A percentile compares a stretch with the other conserved stretches of the same genome.
phyloP scores from a whole-genome alignment of 2,113 vertebrate species.

The Podarcis cretensis region DNA sequence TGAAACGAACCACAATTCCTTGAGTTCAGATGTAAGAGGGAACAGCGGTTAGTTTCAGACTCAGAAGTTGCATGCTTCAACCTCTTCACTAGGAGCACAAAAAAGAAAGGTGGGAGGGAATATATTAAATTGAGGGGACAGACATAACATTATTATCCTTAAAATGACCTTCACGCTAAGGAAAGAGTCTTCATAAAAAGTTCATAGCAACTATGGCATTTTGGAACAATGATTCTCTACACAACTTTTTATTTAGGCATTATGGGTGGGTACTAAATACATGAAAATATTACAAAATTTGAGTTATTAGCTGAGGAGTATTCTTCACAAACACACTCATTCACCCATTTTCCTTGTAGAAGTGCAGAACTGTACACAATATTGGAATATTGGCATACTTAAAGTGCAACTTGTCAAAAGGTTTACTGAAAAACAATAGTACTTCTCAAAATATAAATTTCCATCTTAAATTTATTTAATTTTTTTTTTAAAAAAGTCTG shows the following conservation, averaged over 20 bases:
- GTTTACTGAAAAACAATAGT: conserved; percentile 27
- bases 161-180: background rate
- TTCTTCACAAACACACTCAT: conserved; percentile 67
- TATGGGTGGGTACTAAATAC: conserved; percentile 71
- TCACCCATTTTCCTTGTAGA: conserved; percentile 50
- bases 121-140: background rate
- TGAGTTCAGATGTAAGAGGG: background rate
- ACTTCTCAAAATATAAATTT: conserved; percentile 32
- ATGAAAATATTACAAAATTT: conserved; percentile 69
- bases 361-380: conserved; percentile 18
- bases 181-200: conserved; percentile 21
- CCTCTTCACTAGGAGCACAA: background rate
- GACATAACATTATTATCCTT: background rate
- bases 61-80: background rate
- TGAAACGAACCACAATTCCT: background rate
- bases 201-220: conserved; percentile 66
- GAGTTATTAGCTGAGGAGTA: conserved; percentile 55
- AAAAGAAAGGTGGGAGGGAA: background rate
- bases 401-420: conserved; percentile 50
- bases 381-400: conserved; percentile 51
- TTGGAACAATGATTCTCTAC: conserved; percentile 58
- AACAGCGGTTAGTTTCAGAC: background rate
- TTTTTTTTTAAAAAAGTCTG: background rate
- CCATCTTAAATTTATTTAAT: conserved; percentile 29
- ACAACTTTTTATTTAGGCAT: conserved; percentile 77